A percentile compares a stretch with the other conserved stretches of the same genome.
Conservation (phyloP, 64 coral and sea anemone species). For the Platygyra sinensis region DNA sequence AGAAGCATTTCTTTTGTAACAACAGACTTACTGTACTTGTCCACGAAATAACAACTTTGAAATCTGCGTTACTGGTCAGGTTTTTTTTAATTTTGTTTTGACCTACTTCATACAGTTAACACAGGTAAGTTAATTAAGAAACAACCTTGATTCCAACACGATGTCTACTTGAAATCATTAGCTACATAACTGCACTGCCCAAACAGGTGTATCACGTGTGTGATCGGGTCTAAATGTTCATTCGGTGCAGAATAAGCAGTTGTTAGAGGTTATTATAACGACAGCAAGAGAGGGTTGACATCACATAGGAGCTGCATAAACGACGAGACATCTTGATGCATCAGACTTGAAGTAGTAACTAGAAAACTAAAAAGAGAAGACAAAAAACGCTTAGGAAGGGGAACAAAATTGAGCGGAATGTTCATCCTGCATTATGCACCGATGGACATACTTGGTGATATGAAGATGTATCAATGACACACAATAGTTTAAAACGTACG, state of each 20-base stretch:
- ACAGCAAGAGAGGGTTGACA: neutral
- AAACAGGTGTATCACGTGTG: neutral
- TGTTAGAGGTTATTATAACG: neutral
- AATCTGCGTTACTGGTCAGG: neutral
- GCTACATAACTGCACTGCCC: neutral
- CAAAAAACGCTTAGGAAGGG: neutral
- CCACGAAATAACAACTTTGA: neutral
- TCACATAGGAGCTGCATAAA: neutral
- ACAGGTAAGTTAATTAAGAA: neutral
- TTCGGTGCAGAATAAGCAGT: neutral
- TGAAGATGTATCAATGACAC: too few species aligned
- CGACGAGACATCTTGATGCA: conserved; percentile 4
- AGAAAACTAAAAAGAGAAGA: neutral
- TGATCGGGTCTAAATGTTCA: neutral
- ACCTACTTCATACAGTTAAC: neutral
- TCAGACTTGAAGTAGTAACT: neutral
- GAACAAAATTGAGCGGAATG: neutral
- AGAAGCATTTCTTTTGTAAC: neutral
- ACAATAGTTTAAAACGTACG: too few species aligned
- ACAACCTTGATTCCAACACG: neutral
- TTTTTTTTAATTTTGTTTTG: neutral
- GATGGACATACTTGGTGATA: neutral
- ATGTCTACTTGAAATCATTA: conserved; percentile 2
- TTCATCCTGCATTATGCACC: neutral
- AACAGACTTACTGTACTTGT: neutral